Evolutionary conservation across 30 jellyfish, hydroid and myxozoan species (phyloP), one percentile per base, ranked within the genome.

Genomic region (Pelagia noctiluca): DNA sequence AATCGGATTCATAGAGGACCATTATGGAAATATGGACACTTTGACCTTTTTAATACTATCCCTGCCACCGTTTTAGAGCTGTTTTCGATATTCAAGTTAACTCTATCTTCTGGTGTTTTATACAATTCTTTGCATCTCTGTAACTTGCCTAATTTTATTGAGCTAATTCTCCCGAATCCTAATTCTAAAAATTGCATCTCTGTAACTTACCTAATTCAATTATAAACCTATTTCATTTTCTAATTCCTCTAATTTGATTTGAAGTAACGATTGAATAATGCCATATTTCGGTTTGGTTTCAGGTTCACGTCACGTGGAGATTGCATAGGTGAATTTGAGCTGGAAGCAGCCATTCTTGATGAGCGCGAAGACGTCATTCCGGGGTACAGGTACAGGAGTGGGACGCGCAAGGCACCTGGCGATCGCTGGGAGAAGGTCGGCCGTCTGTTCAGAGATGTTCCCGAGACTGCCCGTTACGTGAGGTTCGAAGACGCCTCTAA

Each of bases 401-500:
- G 68, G 26, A 30, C 21, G 68, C 68, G 68, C 21, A 25, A 52
- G 21, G 68, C 68, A 25, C 68, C 68, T 2, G 68, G 68, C 21
- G 68, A 52, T 19, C 16, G 68, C 16, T 52, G 68, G 68, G 30
- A 52, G 26, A 52, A 52, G 68, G 68, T 52, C 26, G 68, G 21
- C 26, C 68, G 21, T 52, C 28, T 52, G 21, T 52, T 52, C 26
- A 2, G 4, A 3, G 68, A 19, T 52, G 80, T 82, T 26, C 92
- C 92, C 0, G 72, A 53, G 24, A 52, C 74, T 18, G 80, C 92
- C 13, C 78, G 92, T 13, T 82, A 29, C 46, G 86, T 82, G 23
- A 35, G 86, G 42, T 82, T 82, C 30, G 92, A 82, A 50, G 92
- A 82, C 46, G 92, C 80, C 1, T 85, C 85, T 32, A 82, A 54